A percentile compares a stretch with the other conserved stretches of the same genome.
Conservation (phyloP, 2,797 vertebrate genomes). For the Channa striata region DNA sequence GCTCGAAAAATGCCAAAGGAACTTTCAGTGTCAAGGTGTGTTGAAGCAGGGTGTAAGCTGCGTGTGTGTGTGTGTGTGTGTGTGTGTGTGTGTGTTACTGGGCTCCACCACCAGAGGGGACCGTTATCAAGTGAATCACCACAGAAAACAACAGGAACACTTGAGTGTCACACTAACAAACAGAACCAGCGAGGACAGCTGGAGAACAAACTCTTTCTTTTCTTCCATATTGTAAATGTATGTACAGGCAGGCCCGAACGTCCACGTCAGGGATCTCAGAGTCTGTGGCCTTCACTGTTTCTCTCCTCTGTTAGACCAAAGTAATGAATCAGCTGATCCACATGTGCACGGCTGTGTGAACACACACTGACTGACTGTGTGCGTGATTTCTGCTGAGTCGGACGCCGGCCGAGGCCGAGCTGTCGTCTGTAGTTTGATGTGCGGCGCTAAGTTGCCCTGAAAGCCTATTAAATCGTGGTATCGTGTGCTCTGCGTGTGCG, state of each 20-base stretch:
- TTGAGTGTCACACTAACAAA: slow-evolving; percentile 36
- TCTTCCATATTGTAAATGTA: slow-evolving; percentile 55
- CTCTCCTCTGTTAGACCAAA: not conserved
- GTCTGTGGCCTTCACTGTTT: too few relatives aligned
- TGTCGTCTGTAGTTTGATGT: slow-evolving; percentile 10
- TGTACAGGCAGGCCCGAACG: slow-evolving; percentile 59
- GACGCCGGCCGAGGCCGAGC: not conserved
- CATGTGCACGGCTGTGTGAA: not conserved
- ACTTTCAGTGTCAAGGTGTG: too few relatives aligned
- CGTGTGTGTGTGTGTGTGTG: not conserved
- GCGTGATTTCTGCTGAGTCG: slow-evolving; percentile 36
- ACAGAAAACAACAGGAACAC: slow-evolving; percentile 62
- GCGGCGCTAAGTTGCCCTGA: slow-evolving; percentile 1
- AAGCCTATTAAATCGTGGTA: not conserved
- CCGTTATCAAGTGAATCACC: slow-evolving; percentile 77
- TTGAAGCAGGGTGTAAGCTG: slow-evolving; percentile 2
- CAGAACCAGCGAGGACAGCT: slow-evolving; percentile 35
- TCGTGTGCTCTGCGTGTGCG: slow-evolving; percentile 7
- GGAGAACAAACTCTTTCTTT: slow-evolving; percentile 61
- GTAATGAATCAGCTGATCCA: slow-evolving; percentile 2
- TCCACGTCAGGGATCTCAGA: not conserved
- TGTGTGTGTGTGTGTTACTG: not conserved
- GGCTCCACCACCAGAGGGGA: slow-evolving; percentile 77
- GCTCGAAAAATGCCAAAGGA: too few relatives aligned
- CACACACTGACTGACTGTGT: not conserved